A percentile compares a stretch with the other conserved stretches of the same genome.
These are phyloP conservation scores for Heliocidaris erythrogramma DNA, from an alignment of 35 echinoderm and acorn worm species.

Conservation along the genomic window DNA sequence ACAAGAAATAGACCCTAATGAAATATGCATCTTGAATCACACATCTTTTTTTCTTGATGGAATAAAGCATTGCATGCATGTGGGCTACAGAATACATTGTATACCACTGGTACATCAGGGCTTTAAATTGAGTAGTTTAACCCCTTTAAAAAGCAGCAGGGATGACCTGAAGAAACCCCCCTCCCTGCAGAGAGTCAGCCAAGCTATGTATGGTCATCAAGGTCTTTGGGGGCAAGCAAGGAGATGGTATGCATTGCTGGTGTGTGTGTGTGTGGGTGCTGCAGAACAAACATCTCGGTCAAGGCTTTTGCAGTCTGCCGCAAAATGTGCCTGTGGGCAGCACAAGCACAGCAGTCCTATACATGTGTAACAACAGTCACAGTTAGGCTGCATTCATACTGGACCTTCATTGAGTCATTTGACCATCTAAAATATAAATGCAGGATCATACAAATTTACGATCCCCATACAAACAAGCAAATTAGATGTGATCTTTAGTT, in stretches of 20 bases:
- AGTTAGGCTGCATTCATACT: not conserved
- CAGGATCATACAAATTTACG: too few relatives aligned
- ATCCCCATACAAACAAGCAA: too few relatives aligned
- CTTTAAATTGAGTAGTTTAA: not conserved
- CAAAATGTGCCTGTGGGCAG: not conserved
- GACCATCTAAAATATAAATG: not conserved
- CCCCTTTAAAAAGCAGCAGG: conserved; percentile 25
- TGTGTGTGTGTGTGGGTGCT: not conserved
- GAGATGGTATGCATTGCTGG: not conserved
- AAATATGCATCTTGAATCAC: too few relatives aligned
- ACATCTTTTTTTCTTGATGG: too few relatives aligned
- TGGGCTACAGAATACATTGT: not conserved
- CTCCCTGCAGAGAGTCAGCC: conserved; percentile 26
- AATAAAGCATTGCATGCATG: too few relatives aligned
- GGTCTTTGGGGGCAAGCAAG: not conserved
- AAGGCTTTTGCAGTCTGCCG: not conserved
- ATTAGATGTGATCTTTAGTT: too few relatives aligned
- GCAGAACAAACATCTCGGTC: conserved; percentile 1
- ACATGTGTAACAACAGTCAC: not conserved
- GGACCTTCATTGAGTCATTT: not conserved
- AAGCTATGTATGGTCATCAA: conserved; percentile 27
- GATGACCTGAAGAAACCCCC: conserved; percentile 16
- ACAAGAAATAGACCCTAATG: too few relatives aligned
- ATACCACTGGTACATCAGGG: not conserved
- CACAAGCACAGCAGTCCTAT: not conserved